Evolutionary conservation across 2,888 invertebrate species (phyloP), one percentile per base, ranked within the genome.

Genomic region (Xylota segnis): DNA sequence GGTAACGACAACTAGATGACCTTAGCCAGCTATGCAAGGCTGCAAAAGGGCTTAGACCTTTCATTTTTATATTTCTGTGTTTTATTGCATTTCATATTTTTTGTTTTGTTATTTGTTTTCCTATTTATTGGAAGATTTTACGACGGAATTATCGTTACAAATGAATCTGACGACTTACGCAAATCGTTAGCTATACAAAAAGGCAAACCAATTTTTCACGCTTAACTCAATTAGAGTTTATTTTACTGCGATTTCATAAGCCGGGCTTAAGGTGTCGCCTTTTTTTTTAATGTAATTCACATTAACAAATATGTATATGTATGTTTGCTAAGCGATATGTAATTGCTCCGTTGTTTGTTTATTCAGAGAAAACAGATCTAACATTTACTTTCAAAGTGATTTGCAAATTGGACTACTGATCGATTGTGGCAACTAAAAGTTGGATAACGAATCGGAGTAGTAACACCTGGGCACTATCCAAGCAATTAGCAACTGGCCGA

Each of bases 81-180:
- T 54, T 34, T 34, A 56, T 56, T 14, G n/a, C 52, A 34, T 50
- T 50, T 18, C 32, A 63, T 29, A 45, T 16, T 63, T 45, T 27
- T n/a, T n/a, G n/a, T n/a, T n/a, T n/a, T n/a, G n/a, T n/a, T n/a
- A n/a, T 29, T 29, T 32, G 14, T 14, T 14, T 43, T 43, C 43
- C 14, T 7, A 45, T 18, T 45, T 45, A 45, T n/a, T n/a, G 40
- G 10, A 14, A 45, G 43, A 14, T n/a, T 27, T 61, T 45, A 59
- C 43, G 59, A 59, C 12, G 23, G 23, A 59, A 59, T 37, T 59
- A 43, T 5, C 2, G 50, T 12, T 6, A 14, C 61, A 29, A 23
- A 59, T 50, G 16, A 29, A 47, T 32, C 2, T 50, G 34, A 65
- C 18, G 34, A 65, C 18, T 65, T 65, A 47, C 34, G 65, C 34